Base-by-base conservation (phyloP, 2,113 vertebrate species). In the Nestor notabilis region DNA sequence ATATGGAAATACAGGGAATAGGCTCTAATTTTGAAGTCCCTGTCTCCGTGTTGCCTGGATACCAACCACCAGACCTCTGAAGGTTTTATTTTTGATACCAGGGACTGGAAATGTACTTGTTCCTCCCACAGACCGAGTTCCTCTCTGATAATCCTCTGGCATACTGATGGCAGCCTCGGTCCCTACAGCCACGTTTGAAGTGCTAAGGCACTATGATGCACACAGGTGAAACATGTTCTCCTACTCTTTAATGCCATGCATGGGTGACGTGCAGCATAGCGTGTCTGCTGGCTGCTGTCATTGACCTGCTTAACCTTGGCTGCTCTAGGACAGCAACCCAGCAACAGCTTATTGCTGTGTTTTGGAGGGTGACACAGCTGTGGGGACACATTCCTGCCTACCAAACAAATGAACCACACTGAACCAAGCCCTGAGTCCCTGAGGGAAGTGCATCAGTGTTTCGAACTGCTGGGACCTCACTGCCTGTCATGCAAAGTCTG, bases 21-120 rank as follows among this genome's bases (percentile, higher is more conserved):
- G 0, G 8, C 71, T 75, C 60, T 53, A 39, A 58, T 82, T 95
- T 17, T 50, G 74, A 52, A 70, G 70, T 37, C 84, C 35, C 61
- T 53, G 46, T 33, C 65, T 33, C 53, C 43, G 50, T 5, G 95
- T 91, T 96, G 95, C 96, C 76, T 96, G 93, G 94, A 95, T 92
- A 95, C 93, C 49, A 0, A 47, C n/a, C 80, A 58, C 31, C 85
- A 96, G 86, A 20, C 55, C 61, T 91, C 44, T 79, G 56, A 50
- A 90, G 79, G 43, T 58, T 90, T 93, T 88, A 86, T 90, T 93
- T 94, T 90, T 50, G 43, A 70, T 83, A 60, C 43, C 47, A 63
- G 72, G 52, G 70, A 9, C 60, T 92, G 68, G 71, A 71, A 58
- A 65, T 19, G 63, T 24, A 5, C 37, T 21, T 8, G 13, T 85